Percentiles rank a stretch among this genome's conserved stretches.
Evolutionary conservation across 2,888 invertebrate species (phyloP).

Genomic region (Calameuta pallipes): DNA sequence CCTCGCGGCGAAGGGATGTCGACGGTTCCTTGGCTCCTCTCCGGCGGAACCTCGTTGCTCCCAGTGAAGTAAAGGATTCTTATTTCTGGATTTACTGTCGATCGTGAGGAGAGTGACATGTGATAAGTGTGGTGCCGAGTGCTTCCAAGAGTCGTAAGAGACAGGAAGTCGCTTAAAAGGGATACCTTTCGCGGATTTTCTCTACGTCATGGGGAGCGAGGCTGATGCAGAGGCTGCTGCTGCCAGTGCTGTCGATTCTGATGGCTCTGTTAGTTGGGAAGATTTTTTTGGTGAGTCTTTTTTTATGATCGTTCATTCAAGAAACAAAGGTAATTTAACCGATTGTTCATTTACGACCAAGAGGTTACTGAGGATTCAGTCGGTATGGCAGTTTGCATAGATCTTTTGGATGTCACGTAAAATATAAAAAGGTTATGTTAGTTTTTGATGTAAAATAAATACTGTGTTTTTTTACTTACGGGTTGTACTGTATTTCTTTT

Average conservation of each 20-base stretch:
- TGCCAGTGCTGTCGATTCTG: constrained; percentile 71
- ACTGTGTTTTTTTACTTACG: neutral
- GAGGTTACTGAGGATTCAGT: neutral
- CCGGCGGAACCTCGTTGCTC: neutral
- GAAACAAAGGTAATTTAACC: neutral
- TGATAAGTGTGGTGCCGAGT: constrained; percentile 12
- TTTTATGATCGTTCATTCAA: neutral
- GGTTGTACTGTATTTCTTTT: neutral
- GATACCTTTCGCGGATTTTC: neutral
- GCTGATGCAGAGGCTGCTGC: constrained; percentile 52
- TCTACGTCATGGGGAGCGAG: constrained; percentile 48
- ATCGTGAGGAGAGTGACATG: constrained; percentile 10
- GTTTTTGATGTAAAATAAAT: neutral
- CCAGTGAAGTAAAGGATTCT: neutral
- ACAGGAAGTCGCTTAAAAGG: neutral
- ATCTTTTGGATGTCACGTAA: neutral
- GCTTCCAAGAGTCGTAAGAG: neutral
- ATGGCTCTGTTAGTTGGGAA: constrained; percentile 79
- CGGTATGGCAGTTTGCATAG: neutral
- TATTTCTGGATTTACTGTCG: neutral
- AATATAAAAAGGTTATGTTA: neutral
- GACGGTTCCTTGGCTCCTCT: neutral
- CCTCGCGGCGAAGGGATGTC: constrained; percentile 41
- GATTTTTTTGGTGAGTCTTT: constrained; percentile 76
- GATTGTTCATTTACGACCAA: neutral